Base-by-base conservation (phyloP, 2,113 vertebrate genomes). In the Typhlomys cinereus region DNA sequence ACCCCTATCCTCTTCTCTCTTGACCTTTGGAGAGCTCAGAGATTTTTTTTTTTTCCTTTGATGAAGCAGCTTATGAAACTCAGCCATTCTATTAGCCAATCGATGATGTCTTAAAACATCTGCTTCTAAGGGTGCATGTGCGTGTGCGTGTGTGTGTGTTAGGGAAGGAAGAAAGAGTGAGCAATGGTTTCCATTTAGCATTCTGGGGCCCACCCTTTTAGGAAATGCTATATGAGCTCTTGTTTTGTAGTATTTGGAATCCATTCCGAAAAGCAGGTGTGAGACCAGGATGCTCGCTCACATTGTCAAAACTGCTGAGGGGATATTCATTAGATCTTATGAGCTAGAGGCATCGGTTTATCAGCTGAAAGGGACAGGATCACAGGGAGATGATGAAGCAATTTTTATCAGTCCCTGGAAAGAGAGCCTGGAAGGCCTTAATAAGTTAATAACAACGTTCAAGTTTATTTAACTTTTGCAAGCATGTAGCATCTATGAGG, bases 111-210 rank as follows among this genome's bases (percentile, higher is more conserved):
- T n/a, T n/a, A n/a, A n/a, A n/a, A n/a, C n/a, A n/a, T 69, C 15
- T 69, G 41, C 67, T 27, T 23, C 11, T 76, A 4, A 34, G 31
- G 31, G 36, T 67, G 34, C 13, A 15, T 78, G 5, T 44, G 36
- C 27, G 27, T 61, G 39, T 31, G 21, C 50, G 2, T 52, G 25
- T n/a, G 29, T 41, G 44, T 78, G 64, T 20, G 18, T 95, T 34
- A 54, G 81, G 78, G 4, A 94, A 92, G 71, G 34, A 64, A 17
- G 5, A 2, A 59, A 1, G 61, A 96, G 70, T 97, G 96, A 97
- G 95, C 97, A 84, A 96, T 86, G 89, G 87, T 97, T 98, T 97
- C 94, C 91, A 95, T 81, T 52, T 90, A 34, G 44, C 34, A 94
- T 88, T 89, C 95, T 95, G 85, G 94, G 89, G 74, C 88, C 95